These are phyloP conservation scores for Hippopotamyrus pictus DNA, from an alignment of 2,797 vertebrate species.

Conservation along the genomic window DNA sequence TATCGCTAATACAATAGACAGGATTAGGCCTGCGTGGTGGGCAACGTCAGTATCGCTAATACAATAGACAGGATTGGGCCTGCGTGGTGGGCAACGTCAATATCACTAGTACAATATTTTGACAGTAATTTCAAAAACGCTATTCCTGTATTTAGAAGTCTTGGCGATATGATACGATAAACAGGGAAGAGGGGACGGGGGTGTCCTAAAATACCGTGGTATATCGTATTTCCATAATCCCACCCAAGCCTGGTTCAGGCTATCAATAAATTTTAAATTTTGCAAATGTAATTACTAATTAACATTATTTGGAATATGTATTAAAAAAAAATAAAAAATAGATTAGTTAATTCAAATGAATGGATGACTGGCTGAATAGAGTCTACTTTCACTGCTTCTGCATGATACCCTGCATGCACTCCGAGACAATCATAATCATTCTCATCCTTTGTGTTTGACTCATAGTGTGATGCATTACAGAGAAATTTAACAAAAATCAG, in stretches of 20 bases:
- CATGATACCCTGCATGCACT: not conserved
- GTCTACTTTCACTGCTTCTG: not conserved
- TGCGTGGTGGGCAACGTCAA: not conserved
- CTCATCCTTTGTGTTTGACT: not conserved
- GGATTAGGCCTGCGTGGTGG: not conserved
- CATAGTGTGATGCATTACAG: not conserved
- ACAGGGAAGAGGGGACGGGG: no score
- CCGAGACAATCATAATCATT: not conserved
- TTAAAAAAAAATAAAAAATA: not conserved
- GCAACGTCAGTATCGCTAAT: not conserved
- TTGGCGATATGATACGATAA: not conserved
- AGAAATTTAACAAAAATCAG: not conserved
- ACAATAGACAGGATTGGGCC: not conserved
- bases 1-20: not conserved
- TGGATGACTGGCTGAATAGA: not conserved
- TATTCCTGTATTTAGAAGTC: not conserved
- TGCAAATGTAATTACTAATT: not conserved
- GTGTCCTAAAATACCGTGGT: not conserved
- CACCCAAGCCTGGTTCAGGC: not conserved
- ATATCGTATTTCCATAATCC: not conserved
- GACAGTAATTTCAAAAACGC: not conserved
- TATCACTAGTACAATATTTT: not conserved
- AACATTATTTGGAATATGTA: not conserved
- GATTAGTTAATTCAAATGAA: not conserved
- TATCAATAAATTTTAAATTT: not conserved